These are phyloP conservation scores for Gymnoscopelus microlampas DNA, from an alignment of 2,797 vertebrate genomes.

Conservation along the genomic window DNA sequence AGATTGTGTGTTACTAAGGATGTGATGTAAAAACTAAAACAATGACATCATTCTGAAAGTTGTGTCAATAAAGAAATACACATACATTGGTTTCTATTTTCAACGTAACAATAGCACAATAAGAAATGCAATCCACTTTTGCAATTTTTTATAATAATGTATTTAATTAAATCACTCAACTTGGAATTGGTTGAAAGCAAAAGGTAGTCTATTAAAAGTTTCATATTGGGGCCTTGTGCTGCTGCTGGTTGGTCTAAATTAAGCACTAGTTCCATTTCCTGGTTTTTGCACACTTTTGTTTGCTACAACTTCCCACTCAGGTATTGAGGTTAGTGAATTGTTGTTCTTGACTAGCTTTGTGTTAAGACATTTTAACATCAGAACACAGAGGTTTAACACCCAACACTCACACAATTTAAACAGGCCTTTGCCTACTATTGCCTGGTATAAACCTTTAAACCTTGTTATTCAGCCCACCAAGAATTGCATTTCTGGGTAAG, in stretches of 20 bases:
- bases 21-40: too few relatives aligned
- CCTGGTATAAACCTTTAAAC: neutral
- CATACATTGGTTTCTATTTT: too few relatives aligned
- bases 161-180: too few relatives aligned
- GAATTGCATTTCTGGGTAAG: conserved; percentile 19
- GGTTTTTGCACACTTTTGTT: conserved; percentile 63
- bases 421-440: conserved; percentile 3
- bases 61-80: too few relatives aligned
- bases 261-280: conserved; percentile 68
- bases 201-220: neutral
- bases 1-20: too few relatives aligned
- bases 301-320: conserved; percentile 62
- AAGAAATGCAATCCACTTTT: too few relatives aligned
- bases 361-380: conserved; percentile 1
- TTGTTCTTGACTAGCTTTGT: conserved; percentile 33
- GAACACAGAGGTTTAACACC: neutral
- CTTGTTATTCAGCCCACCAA: conserved; percentile 46
- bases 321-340: conserved; percentile 55
- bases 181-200: too few relatives aligned
- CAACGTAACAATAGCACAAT: too few relatives aligned
- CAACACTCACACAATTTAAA: neutral
- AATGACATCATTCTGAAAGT: too few relatives aligned
- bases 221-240: conserved; percentile 15
- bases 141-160: too few relatives aligned
- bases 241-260: conserved; percentile 55